Evolutionary conservation across 2,797 vertebrate species (phyloP).

Genomic region (Austrolebias charrua): DNA sequence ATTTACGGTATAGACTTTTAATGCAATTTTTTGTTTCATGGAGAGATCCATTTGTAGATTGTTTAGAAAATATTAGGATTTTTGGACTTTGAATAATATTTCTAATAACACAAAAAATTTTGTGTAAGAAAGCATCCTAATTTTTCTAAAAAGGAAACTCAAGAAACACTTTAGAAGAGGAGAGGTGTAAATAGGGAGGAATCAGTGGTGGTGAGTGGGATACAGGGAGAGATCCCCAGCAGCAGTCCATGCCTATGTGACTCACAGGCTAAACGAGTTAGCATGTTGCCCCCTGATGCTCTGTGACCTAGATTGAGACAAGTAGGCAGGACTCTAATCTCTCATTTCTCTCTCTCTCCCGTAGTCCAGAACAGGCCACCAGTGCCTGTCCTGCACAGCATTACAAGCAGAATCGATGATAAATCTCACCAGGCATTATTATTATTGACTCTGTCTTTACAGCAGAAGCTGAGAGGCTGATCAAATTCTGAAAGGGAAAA

Average conservation of each 20-base stretch:
- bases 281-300: slow-evolving; percentile 75
- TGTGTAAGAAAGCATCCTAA: not conserved
- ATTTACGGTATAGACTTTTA: no score
- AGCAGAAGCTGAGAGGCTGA: slow-evolving; percentile 1
- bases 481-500: slow-evolving; percentile 1
- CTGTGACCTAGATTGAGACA: slow-evolving; percentile 81
- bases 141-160: not conserved
- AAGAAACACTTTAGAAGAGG: slow-evolving; percentile 11
- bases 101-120: not conserved
- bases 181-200: slow-evolving; percentile 8
- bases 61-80: not conserved
- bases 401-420: slow-evolving; percentile 22
- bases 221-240: slow-evolving; percentile 52
- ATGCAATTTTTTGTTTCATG: no score
- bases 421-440: slow-evolving; percentile 21
- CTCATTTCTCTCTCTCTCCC: slow-evolving; percentile 54
- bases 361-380: slow-evolving; percentile 38
- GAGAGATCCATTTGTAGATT: no score
- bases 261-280: slow-evolving; percentile 74
- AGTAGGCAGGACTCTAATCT: slow-evolving; percentile 70
- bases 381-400: slow-evolving; percentile 41
- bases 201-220: slow-evolving; percentile 25
- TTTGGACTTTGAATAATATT: not conserved
- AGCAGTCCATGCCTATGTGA: slow-evolving; percentile 66
- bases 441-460: not conserved